Evolutionary conservation across 2,797 vertebrate genomes (phyloP).

Genomic region (Eospalax fontanierii): DNA sequence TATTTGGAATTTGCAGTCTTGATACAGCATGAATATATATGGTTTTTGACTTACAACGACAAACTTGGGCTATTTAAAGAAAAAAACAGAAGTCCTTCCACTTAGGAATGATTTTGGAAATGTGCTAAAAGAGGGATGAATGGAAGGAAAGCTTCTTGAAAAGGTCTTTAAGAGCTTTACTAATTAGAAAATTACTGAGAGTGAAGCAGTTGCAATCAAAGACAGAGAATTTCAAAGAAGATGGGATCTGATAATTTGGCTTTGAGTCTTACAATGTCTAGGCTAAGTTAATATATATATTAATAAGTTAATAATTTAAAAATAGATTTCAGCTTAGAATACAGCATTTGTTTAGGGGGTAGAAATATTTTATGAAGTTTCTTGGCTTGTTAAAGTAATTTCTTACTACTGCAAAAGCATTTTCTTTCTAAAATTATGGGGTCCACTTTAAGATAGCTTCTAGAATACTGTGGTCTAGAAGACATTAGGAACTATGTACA

Average conservation of each 20-base stretch:
- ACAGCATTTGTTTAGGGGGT: not conserved
- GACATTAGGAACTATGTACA: not conserved
- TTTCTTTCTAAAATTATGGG: conserved; percentile 42
- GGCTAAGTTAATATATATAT: not conserved
- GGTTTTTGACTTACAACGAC: conserved; percentile 60
- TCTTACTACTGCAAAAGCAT: conserved; percentile 1
- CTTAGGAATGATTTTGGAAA: conserved; percentile 18
- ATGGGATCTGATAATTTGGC: conserved; percentile 46
- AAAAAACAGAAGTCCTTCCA: not conserved
- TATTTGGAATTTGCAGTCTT: conserved; percentile 32
- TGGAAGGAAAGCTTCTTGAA: not conserved
- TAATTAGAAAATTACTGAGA: conserved; percentile 44
- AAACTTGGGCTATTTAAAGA: conserved; percentile 39
- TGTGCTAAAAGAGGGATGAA: not conserved
- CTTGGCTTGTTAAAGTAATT: conserved; percentile 20
- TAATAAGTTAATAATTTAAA: conserved; percentile 52
- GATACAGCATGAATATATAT: not conserved
- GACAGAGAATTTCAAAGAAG: conserved; percentile 50
- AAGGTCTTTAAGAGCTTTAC: not conserved
- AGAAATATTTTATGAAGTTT: conserved; percentile 30
- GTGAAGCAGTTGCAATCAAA: conserved; percentile 33
- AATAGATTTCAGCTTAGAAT: conserved; percentile 32
- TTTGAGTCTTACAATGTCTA: conserved; percentile 1
- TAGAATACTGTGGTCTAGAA: not conserved
- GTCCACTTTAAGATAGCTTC: not conserved